Conservation (phyloP, 2,888 invertebrate genomes). For the Ennomos quercinarius region DNA sequence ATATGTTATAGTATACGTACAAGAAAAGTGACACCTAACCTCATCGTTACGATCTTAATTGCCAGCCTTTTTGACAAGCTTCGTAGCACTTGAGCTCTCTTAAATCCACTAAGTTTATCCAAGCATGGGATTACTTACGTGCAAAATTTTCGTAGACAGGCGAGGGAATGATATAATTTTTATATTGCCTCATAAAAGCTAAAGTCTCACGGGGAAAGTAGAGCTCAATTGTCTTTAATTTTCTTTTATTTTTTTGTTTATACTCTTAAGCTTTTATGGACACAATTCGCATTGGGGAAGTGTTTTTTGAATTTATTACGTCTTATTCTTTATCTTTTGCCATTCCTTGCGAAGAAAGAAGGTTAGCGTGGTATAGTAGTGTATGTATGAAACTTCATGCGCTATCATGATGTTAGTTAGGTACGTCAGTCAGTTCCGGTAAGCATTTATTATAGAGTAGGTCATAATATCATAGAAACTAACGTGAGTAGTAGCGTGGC, state of each 20-base stretch:
- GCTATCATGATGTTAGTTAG: too few species aligned
- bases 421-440: too few species aligned
- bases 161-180: conserved; percentile 1
- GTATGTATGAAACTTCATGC: too few species aligned
- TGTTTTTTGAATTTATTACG: not conserved
- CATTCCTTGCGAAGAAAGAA: too few species aligned
- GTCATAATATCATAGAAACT: too few species aligned
- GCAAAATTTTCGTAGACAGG: conserved; percentile 10
- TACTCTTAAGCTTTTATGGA: conserved; percentile 2
- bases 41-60: not conserved
- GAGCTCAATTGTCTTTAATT: conserved; percentile 6
- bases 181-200: conserved; percentile 7
- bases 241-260: not conserved
- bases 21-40: too few species aligned
- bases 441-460: too few species aligned
- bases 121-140: conserved; percentile 20
- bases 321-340: too few species aligned
- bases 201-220: conserved; percentile 3
- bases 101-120: conserved; percentile 17
- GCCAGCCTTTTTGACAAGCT: conserved; percentile 4
- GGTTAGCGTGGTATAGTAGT: too few species aligned
- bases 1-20: too few species aligned
- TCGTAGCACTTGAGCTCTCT: conserved; percentile 7
- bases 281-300: conserved; percentile 8
- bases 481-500: too few species aligned